phyloP scores from a whole-genome alignment of 2,113 vertebrate species.

The Nycticryphes semicollaris region DNA sequence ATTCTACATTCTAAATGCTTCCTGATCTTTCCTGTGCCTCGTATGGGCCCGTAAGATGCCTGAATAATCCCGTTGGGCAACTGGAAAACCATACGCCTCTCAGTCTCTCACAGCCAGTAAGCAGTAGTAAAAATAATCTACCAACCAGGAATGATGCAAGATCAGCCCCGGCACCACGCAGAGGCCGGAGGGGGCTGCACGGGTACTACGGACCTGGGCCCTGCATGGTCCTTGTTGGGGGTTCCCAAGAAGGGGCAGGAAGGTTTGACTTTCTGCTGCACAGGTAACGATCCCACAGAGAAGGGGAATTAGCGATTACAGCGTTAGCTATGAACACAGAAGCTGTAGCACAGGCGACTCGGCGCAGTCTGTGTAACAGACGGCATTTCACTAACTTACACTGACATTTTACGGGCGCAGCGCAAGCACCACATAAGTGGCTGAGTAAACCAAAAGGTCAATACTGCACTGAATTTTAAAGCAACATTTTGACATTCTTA shows the following conservation, averaged over 20 bases:
- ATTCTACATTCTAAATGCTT: neutral
- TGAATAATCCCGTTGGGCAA: neutral
- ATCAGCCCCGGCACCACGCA: too few species aligned
- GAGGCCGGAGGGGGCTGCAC: neutral
- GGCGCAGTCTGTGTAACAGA: neutral
- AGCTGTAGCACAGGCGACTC: fast-evolving
- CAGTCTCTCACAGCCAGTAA: neutral
- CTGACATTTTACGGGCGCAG: neutral
- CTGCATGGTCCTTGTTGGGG: too few species aligned
- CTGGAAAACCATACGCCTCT: neutral
- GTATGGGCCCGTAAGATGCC: too few species aligned
- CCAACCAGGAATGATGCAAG: neutral
- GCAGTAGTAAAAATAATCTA: neutral
- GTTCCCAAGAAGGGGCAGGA: fast-evolving
- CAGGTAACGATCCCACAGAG: fast-evolving
- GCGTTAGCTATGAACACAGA: neutral
- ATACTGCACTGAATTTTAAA: neutral
- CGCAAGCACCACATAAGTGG: neutral
- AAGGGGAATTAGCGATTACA: neutral
- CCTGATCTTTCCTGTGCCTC: neutral
- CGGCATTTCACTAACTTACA: neutral
- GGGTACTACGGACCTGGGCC: neutral
- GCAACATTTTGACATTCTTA: neutral
- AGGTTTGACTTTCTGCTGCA: neutral
- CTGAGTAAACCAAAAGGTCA: neutral